Base-by-base conservation (phyloP, 2,888 invertebrate genomes). In the Drosophila algonquin region DNA sequence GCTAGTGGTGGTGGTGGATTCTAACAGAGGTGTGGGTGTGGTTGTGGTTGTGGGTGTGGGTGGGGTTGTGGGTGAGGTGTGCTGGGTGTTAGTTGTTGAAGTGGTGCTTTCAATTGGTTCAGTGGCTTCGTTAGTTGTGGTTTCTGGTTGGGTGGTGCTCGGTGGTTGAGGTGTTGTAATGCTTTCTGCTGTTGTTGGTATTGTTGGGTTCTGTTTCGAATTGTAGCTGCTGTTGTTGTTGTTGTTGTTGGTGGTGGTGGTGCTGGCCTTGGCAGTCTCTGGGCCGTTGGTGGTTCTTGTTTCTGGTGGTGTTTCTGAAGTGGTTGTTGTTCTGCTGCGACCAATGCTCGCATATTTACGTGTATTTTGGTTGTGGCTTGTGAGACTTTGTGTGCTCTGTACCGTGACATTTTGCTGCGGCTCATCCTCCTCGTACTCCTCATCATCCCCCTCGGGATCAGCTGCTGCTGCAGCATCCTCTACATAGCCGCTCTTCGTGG, bases 261-360 rank as follows among this genome's bases (percentile, higher is more conserved):
- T 76, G 80, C 67, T 79, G 74, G 79, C 81, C 79, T 73, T 73
- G 72, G 75, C 73, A 63, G 75, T 86, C 74, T 83, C 79, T 74
- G 77, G 77, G 83, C 71, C 75, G 69, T 60, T 80, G 65, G 63
- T 70, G 67, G 64, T 77, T 63, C 60, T 73, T 72, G 71, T 63
- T 63, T 79, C 77, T 76, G 82, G 68, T 63, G 75, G 63, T 80
- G 79, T 76, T 68, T 80, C 58, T 80, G 76, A 56, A 70, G 83
- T 78, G 75, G 81, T 76, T 63, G 86, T 86, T 80, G 87, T 87
- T 76, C 82, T 89, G 81, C 89, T 90, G 84, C 91, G 92, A 74
- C 89, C 90, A 84, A 91, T 90, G 82, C 87, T 92, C 78, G 89
- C 89, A 79, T 92, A 91, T 81, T 81, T 78, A 80, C 90, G 91